These are phyloP conservation scores for Molossus alvarezi DNA, from an alignment of 2,797 vertebrate species.

Conservation along the genomic window DNA sequence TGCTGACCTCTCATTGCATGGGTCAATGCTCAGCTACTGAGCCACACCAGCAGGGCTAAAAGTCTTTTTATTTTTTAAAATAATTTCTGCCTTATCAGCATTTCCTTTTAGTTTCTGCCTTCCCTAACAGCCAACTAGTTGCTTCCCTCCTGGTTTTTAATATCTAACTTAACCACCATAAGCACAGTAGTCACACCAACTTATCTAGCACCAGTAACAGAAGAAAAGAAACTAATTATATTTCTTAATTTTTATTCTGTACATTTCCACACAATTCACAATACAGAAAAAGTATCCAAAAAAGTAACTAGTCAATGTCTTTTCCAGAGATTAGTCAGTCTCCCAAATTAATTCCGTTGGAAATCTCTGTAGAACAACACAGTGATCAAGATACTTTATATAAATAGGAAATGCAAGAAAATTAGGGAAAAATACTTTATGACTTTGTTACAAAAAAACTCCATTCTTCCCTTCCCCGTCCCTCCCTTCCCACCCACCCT, in stretches of 20 bases:
- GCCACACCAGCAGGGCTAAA: no score
- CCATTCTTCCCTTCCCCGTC: slow-evolving; percentile 62
- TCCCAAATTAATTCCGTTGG: slow-evolving; percentile 79
- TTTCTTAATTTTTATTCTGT: slow-evolving; percentile 90
- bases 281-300: slow-evolving; percentile 90
- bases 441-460: slow-evolving; percentile 86
- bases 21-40: no score
- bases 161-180: neutral
- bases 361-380: slow-evolving; percentile 87
- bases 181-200: neutral
- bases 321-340: slow-evolving; percentile 82
- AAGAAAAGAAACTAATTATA: slow-evolving; percentile 78
- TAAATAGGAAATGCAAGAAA: slow-evolving; percentile 89
- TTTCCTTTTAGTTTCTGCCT: neutral
- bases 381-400: slow-evolving; percentile 88
- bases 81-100: neutral
- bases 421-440: slow-evolving; percentile 89
- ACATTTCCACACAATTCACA: slow-evolving; percentile 90
- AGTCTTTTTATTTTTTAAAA: no score
- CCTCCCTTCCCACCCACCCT: slow-evolving; percentile 64
- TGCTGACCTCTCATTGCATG: no score
- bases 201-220: slow-evolving; percentile 44
- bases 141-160: neutral
- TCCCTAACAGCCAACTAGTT: neutral
- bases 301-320: slow-evolving; percentile 86